Percentiles rank a stretch among this genome's conserved stretches.
Evolutionary conservation across 1,140 invertebrate genomes (phyloP).

Genomic region (Oncopeltus fasciatus): DNA sequence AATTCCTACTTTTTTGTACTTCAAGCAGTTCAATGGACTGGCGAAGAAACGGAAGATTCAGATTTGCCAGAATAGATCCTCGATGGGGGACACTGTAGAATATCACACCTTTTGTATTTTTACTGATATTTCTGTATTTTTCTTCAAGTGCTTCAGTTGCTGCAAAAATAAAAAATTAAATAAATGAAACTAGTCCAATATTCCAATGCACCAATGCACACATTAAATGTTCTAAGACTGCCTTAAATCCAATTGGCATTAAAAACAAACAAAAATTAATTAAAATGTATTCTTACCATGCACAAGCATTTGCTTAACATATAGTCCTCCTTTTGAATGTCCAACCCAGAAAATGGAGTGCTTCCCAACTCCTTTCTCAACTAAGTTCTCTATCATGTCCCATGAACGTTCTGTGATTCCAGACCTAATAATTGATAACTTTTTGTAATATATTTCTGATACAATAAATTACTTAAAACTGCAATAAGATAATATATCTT

Average conservation of each 20-base stretch:
- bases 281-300: conserved; percentile 31
- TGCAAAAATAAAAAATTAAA: conserved; percentile 18
- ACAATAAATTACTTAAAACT: no score
- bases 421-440: conserved; percentile 26
- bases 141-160: conserved; percentile 26
- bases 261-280: no score
- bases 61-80: conserved; percentile 48
- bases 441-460: background rate
- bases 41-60: conserved; percentile 41
- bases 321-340: conserved; percentile 54
- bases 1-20: conserved; percentile 42
- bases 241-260: no score
- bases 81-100: conserved; percentile 61
- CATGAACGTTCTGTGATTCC: conserved; percentile 42
- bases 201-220: background rate
- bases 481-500: no score
- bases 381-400: conserved; percentile 47
- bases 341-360: conserved; percentile 53
- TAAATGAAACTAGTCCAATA: background rate
- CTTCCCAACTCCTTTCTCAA: conserved; percentile 40
- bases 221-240: no score
- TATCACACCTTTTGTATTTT: conserved; percentile 42
- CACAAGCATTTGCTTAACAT: conserved; percentile 51
- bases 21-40: conserved; percentile 46
- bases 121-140: conserved; percentile 29